A percentile compares a stretch with the other conserved stretches of the same genome.
These are phyloP conservation scores for Helogale parvula DNA, from an alignment of 2,113 vertebrate species.

Conservation along the genomic window DNA sequence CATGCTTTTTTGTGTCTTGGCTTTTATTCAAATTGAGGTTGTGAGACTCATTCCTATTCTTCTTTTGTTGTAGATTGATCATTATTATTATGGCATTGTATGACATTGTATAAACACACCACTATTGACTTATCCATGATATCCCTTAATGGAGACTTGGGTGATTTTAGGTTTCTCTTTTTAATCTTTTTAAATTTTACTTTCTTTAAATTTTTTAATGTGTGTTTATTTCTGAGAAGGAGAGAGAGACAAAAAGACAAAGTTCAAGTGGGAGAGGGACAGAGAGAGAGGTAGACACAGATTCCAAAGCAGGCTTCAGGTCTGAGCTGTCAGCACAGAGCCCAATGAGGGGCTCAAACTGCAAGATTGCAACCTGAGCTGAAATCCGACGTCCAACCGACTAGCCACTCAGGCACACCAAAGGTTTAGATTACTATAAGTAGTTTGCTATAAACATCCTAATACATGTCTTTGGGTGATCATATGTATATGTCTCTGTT, in stretches of 20 bases:
- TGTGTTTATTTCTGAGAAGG: no score
- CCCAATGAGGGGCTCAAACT: no score
- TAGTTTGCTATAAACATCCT: neutral
- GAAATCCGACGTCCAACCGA: no score
- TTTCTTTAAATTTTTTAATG: no score
- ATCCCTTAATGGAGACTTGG: neutral
- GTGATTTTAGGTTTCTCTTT: neutral
- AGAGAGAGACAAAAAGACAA: no score
- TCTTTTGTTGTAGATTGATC: neutral
- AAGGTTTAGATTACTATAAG: neutral
- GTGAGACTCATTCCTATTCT: neutral
- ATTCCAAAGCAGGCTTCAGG: no score
- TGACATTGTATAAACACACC: neutral
- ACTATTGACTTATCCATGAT: neutral
- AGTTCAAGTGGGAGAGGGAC: no score
- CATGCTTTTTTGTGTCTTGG: neutral
- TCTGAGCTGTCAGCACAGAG: no score
- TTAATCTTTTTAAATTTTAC: no score
- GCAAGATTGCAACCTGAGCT: no score
- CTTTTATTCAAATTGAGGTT: neutral
- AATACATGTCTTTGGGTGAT: neutral
- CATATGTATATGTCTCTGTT: neutral
- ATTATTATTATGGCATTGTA: neutral
- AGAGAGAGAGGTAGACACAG: no score
- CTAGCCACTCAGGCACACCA: no score